Evolutionary conservation across 1,140 invertebrate species (phyloP), one percentile per base, ranked within the genome.

Genomic region (Heliconius nattereri): DNA sequence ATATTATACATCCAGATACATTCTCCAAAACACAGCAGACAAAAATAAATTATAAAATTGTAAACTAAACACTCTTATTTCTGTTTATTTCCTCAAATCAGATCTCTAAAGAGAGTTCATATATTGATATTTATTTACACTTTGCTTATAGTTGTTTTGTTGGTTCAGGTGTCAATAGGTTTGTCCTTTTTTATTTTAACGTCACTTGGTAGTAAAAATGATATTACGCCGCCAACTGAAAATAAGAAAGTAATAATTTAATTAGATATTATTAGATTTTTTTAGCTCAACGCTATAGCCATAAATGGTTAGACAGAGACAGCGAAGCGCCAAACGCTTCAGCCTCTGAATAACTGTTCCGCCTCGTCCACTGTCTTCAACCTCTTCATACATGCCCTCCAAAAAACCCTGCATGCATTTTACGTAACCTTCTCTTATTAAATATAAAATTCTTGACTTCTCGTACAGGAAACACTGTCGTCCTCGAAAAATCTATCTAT

Each of bases 141-240:
- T 66, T 66, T 66, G 60, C 23, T 66, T 57, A 20, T 23, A 23
- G 20, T 9, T 57, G 2, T n/a, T n/a, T n/a, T 57, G 54, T 23
- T 23, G 16, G n/a, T 26, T 66, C 60, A 66, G 11, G 60, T 66
- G 9, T 16, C 60, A 26, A 26, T 66, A 2, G 60, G 60, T 26
- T 66, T 66, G 3, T 26, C 23, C 26, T 66, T 66, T 9, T 13
- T 66, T 26, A 66, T 26, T 66, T 29, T 66, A 29, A 66, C 60
- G 13, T 90, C 88, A 13, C 83, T 60, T n/a, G 90, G 90, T 16
- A 92, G 78, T 3, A 90, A 73, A 9, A 89, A 81, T 13, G 81
- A 87, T 1, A 92, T 37, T 1, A 90, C 13, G 2, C 87, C 89
- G 26, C 88, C 89, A 82, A 73, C 90, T 92, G 84, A 1, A 87